These are phyloP conservation scores for Pristis pectinata DNA, from an alignment of 2,797 vertebrate genomes.

Conservation along the genomic window DNA sequence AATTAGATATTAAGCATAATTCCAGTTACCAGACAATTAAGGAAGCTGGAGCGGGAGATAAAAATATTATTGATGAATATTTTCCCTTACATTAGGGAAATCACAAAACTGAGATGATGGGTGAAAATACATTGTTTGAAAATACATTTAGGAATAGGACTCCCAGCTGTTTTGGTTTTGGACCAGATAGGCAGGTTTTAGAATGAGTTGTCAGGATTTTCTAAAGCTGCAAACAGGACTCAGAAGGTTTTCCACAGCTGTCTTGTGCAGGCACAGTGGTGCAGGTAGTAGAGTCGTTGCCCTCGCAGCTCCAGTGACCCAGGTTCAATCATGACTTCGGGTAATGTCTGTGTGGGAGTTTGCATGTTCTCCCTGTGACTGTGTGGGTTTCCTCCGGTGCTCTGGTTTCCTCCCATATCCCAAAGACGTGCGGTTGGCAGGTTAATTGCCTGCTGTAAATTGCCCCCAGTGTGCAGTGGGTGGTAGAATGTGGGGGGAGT, in stretches of 20 bases:
- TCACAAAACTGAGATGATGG: constrained; percentile 1
- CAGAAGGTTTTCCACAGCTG: neutral
- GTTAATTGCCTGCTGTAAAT: too few species aligned
- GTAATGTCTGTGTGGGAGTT: too few species aligned
- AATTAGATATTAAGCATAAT: constrained; percentile 37
- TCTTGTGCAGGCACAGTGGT: too few species aligned
- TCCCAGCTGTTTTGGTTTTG: neutral
- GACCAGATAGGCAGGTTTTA: neutral
- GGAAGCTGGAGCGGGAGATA: constrained; percentile 26
- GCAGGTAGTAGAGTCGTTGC: too few species aligned
- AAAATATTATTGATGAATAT: constrained; percentile 21
- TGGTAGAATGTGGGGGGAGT: too few species aligned
- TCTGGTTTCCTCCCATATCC: too few species aligned
- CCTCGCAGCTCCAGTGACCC: too few species aligned
- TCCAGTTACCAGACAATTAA: constrained; percentile 38
- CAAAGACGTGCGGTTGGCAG: too few species aligned
- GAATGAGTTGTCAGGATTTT: constrained; percentile 8
- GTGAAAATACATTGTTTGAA: constrained; percentile 28
- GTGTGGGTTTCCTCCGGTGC: too few species aligned
- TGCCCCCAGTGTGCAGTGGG: too few species aligned
- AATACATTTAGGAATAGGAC: neutral
- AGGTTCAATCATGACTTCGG: too few species aligned
- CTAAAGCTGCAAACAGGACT: neutral
- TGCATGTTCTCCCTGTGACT: too few species aligned
- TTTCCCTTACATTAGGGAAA: constrained; percentile 12